A percentile compares a stretch with the other conserved stretches of the same genome.
phyloP scores from a whole-genome alignment of 2,888 invertebrate genomes.

The Trachelus troglodyta region DNA sequence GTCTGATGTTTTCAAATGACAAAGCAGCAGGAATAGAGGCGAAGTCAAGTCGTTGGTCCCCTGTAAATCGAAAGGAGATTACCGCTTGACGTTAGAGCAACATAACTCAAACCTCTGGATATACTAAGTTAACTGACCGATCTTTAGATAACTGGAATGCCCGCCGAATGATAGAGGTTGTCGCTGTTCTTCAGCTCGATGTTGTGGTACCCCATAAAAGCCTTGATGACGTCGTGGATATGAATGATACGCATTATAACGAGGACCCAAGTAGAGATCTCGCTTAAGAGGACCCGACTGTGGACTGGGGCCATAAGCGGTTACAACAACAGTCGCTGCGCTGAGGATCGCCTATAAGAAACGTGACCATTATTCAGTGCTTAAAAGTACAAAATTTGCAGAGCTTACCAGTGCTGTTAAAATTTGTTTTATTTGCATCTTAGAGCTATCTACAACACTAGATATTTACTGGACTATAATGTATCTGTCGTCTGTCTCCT shows the following conservation, averaged over 20 bases:
- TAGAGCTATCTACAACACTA: background rate
- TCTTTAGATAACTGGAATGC: slow-evolving; percentile 45
- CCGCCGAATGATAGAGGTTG: slow-evolving; percentile 41
- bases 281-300: background rate
- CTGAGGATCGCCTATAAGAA: background rate
- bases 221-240: background rate
- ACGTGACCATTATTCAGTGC: background rate
- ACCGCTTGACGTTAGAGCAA: background rate
- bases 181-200: slow-evolving; percentile 17
- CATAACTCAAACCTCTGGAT: background rate
- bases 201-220: background rate
- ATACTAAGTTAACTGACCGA: slow-evolving; percentile 33
- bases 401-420: background rate
- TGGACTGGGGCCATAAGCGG: background rate
- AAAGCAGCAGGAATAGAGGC: slow-evolving; percentile 23
- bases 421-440: background rate
- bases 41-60: slow-evolving; percentile 28
- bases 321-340: background rate
- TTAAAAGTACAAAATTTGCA: background rate
- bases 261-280: background rate
- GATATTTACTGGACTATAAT: background rate
- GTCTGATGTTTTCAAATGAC: background rate
- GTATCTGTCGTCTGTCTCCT: slow-evolving; percentile 13
- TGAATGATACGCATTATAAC: background rate
- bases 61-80: slow-evolving; percentile 6